Base-by-base conservation (phyloP, 2,888 invertebrate genomes). In the Caenorhabditis sp. region DNA sequence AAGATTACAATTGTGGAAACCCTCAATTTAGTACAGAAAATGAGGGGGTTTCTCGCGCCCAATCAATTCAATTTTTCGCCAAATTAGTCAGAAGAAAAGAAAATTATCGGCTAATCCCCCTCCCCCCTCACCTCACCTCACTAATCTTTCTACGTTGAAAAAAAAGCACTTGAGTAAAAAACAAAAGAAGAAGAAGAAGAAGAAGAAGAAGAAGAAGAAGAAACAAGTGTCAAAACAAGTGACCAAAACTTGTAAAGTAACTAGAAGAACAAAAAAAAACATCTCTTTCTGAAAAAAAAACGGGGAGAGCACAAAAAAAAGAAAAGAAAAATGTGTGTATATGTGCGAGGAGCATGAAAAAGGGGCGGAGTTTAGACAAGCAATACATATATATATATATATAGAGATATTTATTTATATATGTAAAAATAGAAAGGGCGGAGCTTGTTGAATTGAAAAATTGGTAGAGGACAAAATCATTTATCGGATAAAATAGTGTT, bases 161-260 rank as follows among this genome's bases (percentile, higher is more conserved):
- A 6, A 31, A 31, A 31, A 31, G 31, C 31, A 31, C 31, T 31
- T 10, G 31, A 31, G 10, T n/a, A n/a, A n/a, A n/a, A n/a, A n/a
- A n/a, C n/a, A n/a, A n/a, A n/a, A n/a, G n/a, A n/a, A n/a, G n/a
- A n/a, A n/a, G n/a, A n/a, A n/a, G 36, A 54, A 49, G 14, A 31
- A 43, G 49, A 31, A 57, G 43, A 49, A 43, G 59, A 43, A 26
- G 43, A 26, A 21, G 3, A 10, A 21, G 19, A 51, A 51, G 51
- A 12, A 55, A 50, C n/a, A 36, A 58, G 62, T 59, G 62, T 53
- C 65, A 70, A 70, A 70, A 70, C 65, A 70, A 70, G 66, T 70
- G 70, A 70, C 70, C 70, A 70, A 70, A 70, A 70, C 70, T 70
- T 69, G 69, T 69, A 70, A 70, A 66, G 70, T 70, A 65, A 62